Evolutionary conservation across 2,888 invertebrate species (phyloP), one percentile per base, ranked within the genome.

Genomic region (Junonia oenone): DNA sequence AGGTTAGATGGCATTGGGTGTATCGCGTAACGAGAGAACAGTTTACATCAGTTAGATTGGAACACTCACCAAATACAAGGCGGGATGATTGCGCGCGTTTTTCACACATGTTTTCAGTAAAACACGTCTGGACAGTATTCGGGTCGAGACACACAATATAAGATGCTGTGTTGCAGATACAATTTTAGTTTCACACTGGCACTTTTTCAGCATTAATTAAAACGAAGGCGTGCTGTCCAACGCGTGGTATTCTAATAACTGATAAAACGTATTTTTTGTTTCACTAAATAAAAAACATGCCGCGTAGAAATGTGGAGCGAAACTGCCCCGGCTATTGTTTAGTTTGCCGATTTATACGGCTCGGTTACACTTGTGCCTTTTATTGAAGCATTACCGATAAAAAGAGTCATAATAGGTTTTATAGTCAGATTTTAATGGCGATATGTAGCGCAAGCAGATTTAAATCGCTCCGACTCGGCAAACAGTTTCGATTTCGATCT

Each of bases 301-400:
- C 82, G 79, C 84, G 74, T 76, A 78, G 84, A 86, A 89, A 88
- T 87, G 81, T 88, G 71, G 80, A 87, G 76, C 81, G 81, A 83
- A 85, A 90, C 90, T 90, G 90, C 81, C 80, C 73, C 67, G 72
- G 72, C 79, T 77, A 88, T 87, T 90, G 90, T 91, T 91, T 90
- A 83, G 88, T 87, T 89, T 81, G 83, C 86, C 90, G 90, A 89
- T 90, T 90, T 90, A 90, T 90, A 90, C 88, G 87, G 83, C 81
- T 89, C 83, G 87, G 89, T 89, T 90, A 89, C 90, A 90, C 78
- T 87, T 81, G 81, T 71, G 87, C 78, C 83, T 86, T 88, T 89
- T 88, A 89, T 88, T 87, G 83, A 88, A 79, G 83, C 86, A 88
- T 89, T 90, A 87, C 81, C 83, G 88, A 90, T 90, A 90, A 89